phyloP scores from a whole-genome alignment of 2,888 invertebrate genomes.

The Phymatocera aterrima region DNA sequence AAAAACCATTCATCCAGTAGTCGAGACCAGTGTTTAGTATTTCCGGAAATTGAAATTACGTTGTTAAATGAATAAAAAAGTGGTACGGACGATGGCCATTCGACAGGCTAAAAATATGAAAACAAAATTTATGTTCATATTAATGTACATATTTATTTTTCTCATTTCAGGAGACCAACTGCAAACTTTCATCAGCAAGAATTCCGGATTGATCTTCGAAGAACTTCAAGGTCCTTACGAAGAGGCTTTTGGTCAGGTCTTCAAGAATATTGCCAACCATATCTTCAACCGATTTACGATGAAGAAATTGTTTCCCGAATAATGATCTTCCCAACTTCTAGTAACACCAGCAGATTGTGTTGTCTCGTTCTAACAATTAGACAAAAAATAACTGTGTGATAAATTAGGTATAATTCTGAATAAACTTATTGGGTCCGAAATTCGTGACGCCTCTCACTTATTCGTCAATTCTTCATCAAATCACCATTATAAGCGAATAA shows the following conservation, averaged over 20 bases:
- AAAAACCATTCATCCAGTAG: neutral
- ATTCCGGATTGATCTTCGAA: conserved; percentile 81
- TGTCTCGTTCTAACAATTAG: neutral
- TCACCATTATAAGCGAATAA: too few species aligned
- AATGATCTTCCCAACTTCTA: neutral
- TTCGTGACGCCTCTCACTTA: neutral
- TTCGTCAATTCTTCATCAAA: too few species aligned
- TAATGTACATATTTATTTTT: neutral
- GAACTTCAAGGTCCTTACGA: conserved; percentile 83
- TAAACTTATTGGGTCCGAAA: neutral
- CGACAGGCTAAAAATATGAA: too few species aligned
- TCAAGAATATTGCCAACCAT: conserved; percentile 81
- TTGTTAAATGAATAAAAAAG: neutral
- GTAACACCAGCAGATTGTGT: neutral
- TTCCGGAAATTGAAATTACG: neutral
- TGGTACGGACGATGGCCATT: too few species aligned
- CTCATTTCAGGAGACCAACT: conserved; percentile 76
- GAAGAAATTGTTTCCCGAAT: conserved; percentile 79
- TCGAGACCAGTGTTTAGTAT: neutral
- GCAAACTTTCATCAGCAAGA: conserved; percentile 83
- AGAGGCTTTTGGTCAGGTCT: conserved; percentile 81
- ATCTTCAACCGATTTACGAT: conserved; percentile 83
- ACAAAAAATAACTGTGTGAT: neutral
- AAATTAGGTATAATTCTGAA: neutral
- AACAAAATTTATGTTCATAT: too few species aligned